phyloP scores from a whole-genome alignment of 2,113 vertebrate species.

The Dascyllus trimaculatus region DNA sequence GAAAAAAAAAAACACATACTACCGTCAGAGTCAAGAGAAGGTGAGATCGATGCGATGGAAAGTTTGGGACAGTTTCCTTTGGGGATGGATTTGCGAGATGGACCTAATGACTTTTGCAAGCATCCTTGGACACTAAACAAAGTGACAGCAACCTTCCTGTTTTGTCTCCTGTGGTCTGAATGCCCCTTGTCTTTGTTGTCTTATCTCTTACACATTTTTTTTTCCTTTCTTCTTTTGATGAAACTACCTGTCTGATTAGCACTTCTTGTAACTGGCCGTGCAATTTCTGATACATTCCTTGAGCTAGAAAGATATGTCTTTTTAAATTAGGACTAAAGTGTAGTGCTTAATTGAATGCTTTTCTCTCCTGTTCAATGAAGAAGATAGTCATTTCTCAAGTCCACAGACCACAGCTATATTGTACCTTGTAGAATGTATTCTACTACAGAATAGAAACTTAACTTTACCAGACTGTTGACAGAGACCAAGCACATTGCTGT shows the following conservation, averaged over 20 bases:
- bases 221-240: slow-evolving; percentile 61
- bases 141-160: slow-evolving; percentile 58
- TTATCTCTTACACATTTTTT: slow-evolving; percentile 54
- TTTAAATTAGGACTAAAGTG: slow-evolving; percentile 52
- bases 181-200: slow-evolving; percentile 59
- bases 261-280: slow-evolving; percentile 64
- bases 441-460: slow-evolving; percentile 60
- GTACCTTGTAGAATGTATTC: slow-evolving; percentile 72
- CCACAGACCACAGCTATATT: slow-evolving; percentile 48
- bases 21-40: slow-evolving; percentile 66
- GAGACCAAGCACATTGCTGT: slow-evolving; percentile 79
- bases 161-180: slow-evolving; percentile 72
- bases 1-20: slow-evolving; percentile 67
- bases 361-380: slow-evolving; percentile 56
- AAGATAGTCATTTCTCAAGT: slow-evolving; percentile 34
- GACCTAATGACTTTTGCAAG: slow-evolving; percentile 70
- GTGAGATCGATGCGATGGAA: slow-evolving; percentile 57
- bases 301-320: slow-evolving; percentile 63
- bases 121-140: slow-evolving; percentile 64
- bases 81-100: slow-evolving; percentile 53
- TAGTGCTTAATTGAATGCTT: slow-evolving; percentile 58
- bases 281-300: slow-evolving; percentile 81
- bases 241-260: slow-evolving; percentile 79
- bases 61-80: slow-evolving; percentile 46
- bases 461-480: slow-evolving; percentile 63